Percentiles rank a stretch among this genome's conserved stretches.
These are phyloP conservation scores for Pheosia tremula DNA, from an alignment of 2,888 invertebrate genomes.

Conservation along the genomic window DNA sequence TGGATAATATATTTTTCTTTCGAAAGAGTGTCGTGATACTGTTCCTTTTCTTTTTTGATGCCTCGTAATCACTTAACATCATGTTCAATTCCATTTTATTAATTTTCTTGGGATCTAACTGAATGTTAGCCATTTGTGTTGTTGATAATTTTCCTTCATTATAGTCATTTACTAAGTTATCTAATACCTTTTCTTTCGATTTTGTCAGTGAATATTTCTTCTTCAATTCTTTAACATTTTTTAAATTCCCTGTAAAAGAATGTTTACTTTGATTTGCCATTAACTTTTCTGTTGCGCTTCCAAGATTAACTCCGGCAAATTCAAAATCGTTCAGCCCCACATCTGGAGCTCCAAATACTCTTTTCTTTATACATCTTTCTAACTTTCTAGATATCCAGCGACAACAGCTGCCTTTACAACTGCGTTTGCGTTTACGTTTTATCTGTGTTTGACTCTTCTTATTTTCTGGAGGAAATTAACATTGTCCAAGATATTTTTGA, in stretches of 20 bases:
- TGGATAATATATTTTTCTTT: constrained; percentile 35
- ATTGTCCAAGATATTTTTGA: constrained; percentile 10
- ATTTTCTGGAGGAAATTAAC: constrained; percentile 33
- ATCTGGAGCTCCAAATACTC: constrained; percentile 39
- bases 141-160: constrained; percentile 7
- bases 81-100: constrained; percentile 4
- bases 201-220: constrained; percentile 2
- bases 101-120: constrained; percentile 8
- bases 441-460: constrained; percentile 23
- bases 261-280: constrained; percentile 16
- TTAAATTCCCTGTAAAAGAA: constrained; percentile 3
- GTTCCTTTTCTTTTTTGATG: constrained; percentile 13
- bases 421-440: constrained; percentile 23
- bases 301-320: constrained; percentile 39
- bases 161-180: constrained; percentile 10
- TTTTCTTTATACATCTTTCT: constrained; percentile 40
- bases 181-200: constrained; percentile 8
- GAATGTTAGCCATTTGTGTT: background rate
- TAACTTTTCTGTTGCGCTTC: constrained; percentile 38
- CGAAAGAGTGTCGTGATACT: constrained; percentile 32
- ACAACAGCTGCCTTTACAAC: constrained; percentile 36
- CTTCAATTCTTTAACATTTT: constrained; percentile 1
- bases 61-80: constrained; percentile 13
- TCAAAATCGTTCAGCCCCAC: constrained; percentile 42
- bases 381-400: constrained; percentile 39